These are phyloP conservation scores for Arion vulgaris DNA, from an alignment of 1,140 invertebrate species.

Conservation along the genomic window DNA sequence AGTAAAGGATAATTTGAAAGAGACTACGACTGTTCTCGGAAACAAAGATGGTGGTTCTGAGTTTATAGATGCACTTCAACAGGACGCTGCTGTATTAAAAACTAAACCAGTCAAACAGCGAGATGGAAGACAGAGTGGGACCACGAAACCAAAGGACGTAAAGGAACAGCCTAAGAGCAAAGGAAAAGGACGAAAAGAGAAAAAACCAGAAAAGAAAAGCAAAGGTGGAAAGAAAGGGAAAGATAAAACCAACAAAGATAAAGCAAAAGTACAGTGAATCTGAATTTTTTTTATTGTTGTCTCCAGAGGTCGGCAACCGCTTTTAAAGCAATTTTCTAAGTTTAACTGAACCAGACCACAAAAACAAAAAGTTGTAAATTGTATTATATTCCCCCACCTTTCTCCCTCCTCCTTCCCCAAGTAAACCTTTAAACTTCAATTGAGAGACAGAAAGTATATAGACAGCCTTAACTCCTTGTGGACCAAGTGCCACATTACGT, in stretches of 20 bases:
- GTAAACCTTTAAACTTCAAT: too few species aligned
- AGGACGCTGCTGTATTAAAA: background rate
- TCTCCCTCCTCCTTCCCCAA: too few species aligned
- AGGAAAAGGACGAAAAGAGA: background rate
- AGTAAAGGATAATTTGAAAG: background rate
- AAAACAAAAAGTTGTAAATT: too few species aligned
- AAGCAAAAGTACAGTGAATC: too few species aligned
- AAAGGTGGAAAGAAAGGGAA: background rate
- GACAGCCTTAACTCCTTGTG: too few species aligned
- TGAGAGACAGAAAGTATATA: too few species aligned
- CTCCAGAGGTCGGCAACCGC: too few species aligned
- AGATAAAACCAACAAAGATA: background rate
- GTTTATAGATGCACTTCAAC: background rate
- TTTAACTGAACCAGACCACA: too few species aligned
- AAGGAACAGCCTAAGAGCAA: background rate
- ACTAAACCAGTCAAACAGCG: background rate
- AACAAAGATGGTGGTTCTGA: background rate
- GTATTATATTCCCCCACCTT: too few species aligned
- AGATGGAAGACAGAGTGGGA: slow-evolving; percentile 21
- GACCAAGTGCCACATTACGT: too few species aligned
- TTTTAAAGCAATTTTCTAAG: too few species aligned
- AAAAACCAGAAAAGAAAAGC: background rate
- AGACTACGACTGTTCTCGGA: background rate
- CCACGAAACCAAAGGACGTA: background rate
- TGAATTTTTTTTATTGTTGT: too few species aligned